Evolutionary conservation across 2,113 vertebrate species (phyloP), one percentile per base, ranked within the genome.

Genomic region (Camelus bactrianus): DNA sequence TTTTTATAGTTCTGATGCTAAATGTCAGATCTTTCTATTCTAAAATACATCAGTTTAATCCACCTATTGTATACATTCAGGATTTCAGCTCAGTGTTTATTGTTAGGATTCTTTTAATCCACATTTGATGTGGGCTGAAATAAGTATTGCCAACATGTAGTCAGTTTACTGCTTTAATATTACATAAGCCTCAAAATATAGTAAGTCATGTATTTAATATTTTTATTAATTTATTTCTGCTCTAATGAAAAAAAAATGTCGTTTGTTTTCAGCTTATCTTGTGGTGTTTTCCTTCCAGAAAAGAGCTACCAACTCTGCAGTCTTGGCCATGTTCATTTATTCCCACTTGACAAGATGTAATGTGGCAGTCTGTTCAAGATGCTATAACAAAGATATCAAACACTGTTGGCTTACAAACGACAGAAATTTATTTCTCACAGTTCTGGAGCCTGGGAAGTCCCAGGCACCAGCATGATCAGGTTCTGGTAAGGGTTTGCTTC

Each of bases 21-120:
- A 24, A 17, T 89, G 85, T 89, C 50, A 42, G 58, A 46, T 72
- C 14, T 77, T n/a, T 64, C 19, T 85, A 12, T 76, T 67, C 24
- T 86, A 87, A 91, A 95, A 56, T 46, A 24, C 7, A 54, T 58
- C 32, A 42, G 0, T 60, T 88, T 79, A 65, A 87, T 32, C 46
- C n/a, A 92, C 20, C 8, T 56, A 35, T 52, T 5, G 2, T 60
- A 38, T 38, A n/a, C 19, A 42, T 72, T 60, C 50, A 75, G 42
- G 15, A 46, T 92, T 93, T 96, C 46, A 88, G 5, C 42, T 84
- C 64, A 35, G 0, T 87, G 48, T 70, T 92, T 89, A 83, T 26
- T 90, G 90, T 95, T 89, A 64, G 28, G 65, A 48, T 82, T 62
- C 26, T 62, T 87, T 82, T 54, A 42, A 54, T 94, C n/a, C 14